Base-by-base conservation (phyloP, 2,797 vertebrate genomes). In the Odontamblyopus rebecca region DNA sequence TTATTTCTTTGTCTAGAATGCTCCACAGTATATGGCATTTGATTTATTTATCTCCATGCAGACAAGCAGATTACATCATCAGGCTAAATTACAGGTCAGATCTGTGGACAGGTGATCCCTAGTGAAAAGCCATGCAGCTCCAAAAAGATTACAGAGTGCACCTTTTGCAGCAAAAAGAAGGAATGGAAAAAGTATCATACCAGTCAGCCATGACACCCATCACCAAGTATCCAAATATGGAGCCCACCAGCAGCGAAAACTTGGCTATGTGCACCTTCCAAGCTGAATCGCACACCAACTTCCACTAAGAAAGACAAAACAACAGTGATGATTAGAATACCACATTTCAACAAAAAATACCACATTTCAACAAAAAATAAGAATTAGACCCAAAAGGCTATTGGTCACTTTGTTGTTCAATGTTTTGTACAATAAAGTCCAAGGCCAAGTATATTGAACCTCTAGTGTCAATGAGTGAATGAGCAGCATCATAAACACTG, bases 221-320 rank as follows among this genome's bases (percentile, higher is more conserved):
- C 92, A 98, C 94, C 75, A 99, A 93, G 91, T 98, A 98, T 78
- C 97, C 97, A 53, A 98, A 96, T 92, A 98, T 98, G 91, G 97
- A 96, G 88, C 97, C 97, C 89, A 99, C 96, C 71, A 98, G 93
- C 71, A 98, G 86, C 53, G 97, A 98, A 90, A 99, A 98, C 88
- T 98, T 98, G 81, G 97, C 96, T 82, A 98, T 97, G 89, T 99
- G 97, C 61, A 98, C 97, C 90, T 97, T 98, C 97, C 97, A 98
- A 81, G 96, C 93, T 48, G 95, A 96, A 80, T 98, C 96, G 79
- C 97, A 99, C 89, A 99, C 96, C 92, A 99, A 94, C 86, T 96
- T 95, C 97, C 97, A 98, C 97, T 98, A 84, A 32, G 93, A 90
- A 27, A 73, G 61, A 79, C 54, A 71, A 16, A 50, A 78, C 7